These are phyloP conservation scores for Herpetotheres cachinnans DNA, from an alignment of 2,113 vertebrate genomes.

Conservation along the genomic window DNA sequence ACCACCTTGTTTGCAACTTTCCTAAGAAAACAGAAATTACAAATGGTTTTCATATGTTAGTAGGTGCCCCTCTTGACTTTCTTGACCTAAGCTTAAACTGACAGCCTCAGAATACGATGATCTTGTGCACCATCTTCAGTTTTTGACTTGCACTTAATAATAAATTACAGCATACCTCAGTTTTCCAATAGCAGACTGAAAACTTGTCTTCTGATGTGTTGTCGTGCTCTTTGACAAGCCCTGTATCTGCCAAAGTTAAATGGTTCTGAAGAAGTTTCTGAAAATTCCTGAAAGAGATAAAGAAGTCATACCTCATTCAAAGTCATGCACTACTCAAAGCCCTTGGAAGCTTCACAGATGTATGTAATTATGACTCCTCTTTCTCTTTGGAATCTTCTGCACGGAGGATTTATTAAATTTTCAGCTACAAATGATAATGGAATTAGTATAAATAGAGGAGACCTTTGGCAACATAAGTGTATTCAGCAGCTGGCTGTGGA, in stretches of 20 bases:
- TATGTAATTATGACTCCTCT: background rate
- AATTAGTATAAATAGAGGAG: background rate
- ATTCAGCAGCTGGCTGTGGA: conserved; percentile 33
- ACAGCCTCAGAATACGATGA: background rate
- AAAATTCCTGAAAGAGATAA: background rate
- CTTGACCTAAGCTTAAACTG: background rate
- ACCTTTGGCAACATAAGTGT: background rate
- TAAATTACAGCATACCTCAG: background rate
- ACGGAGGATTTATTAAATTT: background rate
- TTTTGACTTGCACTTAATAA: background rate
- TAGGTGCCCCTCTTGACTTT: background rate
- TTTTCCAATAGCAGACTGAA: background rate
- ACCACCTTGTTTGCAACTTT: background rate
- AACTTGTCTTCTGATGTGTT: background rate
- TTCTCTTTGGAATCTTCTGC: background rate
- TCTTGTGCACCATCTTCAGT: background rate
- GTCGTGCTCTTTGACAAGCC: background rate
- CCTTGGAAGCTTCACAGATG: background rate
- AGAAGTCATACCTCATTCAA: background rate
- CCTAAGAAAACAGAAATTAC: background rate
- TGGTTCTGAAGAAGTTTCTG: background rate
- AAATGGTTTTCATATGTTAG: background rate
- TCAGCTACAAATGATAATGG: background rate
- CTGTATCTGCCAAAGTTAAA: background rate
- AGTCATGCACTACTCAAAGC: background rate